Evolutionary conservation across 1,140 invertebrate genomes (phyloP), one percentile per base, ranked within the genome.

Genomic region (Zaprionus taronus): DNA sequence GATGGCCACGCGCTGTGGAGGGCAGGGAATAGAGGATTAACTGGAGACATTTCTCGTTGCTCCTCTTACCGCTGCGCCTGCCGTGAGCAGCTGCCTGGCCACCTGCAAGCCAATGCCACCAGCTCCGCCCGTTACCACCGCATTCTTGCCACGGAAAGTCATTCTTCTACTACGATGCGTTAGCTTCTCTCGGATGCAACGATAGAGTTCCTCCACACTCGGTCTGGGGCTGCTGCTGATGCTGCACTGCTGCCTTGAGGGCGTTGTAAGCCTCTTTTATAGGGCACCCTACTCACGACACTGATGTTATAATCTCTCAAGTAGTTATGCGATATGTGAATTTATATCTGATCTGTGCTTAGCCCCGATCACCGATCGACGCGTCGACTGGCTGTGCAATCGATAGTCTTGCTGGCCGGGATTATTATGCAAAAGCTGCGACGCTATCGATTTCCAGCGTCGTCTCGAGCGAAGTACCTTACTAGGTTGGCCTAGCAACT

Each of bases 51-150:
- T 22, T 4, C 20, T 24, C 5, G 17, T 5, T 0, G 12, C 0
- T 53, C 1, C 5, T 64, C 92, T 83, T 79, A 94, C 94, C 63
- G 85, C 86, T 36, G 83, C 93, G 4, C 93, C 93, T 58, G 94
- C 93, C 17, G 92, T 74, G 12, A 94, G 71, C 15, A 94, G 70
- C 73, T 94, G 93, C 49, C 89, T 93, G 70, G 91, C 87, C 51
- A 94, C 93, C 47, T 92, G 92, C n/a, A 94, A 62, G 2, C 94
- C 94, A 9, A 94, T 91, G n/a, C 87, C 92, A 60, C 91, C 92
- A 17, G 93, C 93, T 38, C 92, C 93, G 5, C 94, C 94, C 11
- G 93, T 94, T 5, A 94, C 85, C 20, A 94, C 91, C 5, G 92
- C 94, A 67, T 91, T 92, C 79, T 94, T 94, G 47, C 91, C 92